Evolutionary conservation across 1,140 invertebrate genomes (phyloP).

Genomic region (Trichoplusia ni): DNA sequence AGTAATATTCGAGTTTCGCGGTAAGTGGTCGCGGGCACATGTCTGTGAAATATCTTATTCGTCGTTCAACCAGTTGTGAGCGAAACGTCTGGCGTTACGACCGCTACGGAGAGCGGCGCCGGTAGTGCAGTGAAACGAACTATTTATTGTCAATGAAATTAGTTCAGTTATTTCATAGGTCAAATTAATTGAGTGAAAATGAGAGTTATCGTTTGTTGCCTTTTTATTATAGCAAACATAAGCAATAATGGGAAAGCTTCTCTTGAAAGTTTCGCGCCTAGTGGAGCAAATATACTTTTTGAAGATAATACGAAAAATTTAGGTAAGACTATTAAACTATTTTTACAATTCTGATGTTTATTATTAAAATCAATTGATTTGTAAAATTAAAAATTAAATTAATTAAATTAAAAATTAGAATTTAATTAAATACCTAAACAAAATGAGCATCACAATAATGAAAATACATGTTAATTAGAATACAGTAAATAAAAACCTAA

Average conservation of each 20-base stretch:
- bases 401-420: no score
- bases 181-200: conserved; percentile 45
- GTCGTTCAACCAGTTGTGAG: conserved; percentile 13
- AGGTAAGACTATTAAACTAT: conserved; percentile 47
- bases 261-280: conserved; percentile 60
- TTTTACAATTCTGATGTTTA: neutral
- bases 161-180: conserved; percentile 1
- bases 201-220: conserved; percentile 63
- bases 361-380: no score
- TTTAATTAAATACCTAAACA: no score
- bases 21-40: conserved; percentile 14
- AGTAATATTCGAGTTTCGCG: neutral
- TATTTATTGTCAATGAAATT: conserved; percentile 1
- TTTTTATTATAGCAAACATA: conserved; percentile 64
- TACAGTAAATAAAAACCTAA: no score
- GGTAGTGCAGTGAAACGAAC: conserved; percentile 5
- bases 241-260: conserved; percentile 71
- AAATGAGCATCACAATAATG: no score
- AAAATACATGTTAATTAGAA: no score
- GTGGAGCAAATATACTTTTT: conserved; percentile 52
- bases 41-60: conserved; percentile 3
- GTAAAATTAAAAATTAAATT: no score
- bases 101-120: neutral
- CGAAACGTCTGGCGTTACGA: neutral
- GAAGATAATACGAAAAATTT: conserved; percentile 64